A percentile compares a stretch with the other conserved stretches of the same genome.
phyloP scores from a whole-genome alignment of 2,797 vertebrate species.

The Bradypodion ventrale region DNA sequence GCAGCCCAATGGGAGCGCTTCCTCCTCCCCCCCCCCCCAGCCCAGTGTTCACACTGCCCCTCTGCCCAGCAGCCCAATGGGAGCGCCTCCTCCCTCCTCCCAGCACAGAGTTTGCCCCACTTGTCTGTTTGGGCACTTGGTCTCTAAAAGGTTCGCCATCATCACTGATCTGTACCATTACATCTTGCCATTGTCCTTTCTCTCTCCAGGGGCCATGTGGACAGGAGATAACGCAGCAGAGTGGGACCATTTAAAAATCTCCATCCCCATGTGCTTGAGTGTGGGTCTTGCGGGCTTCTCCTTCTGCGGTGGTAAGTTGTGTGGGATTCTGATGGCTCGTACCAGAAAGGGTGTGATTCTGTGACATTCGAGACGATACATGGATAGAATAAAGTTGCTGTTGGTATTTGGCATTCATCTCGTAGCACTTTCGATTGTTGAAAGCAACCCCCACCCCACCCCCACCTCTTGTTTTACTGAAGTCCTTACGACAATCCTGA shows the following conservation, averaged over 20 bases:
- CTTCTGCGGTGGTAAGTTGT: conserved; percentile 88
- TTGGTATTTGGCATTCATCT: not conserved
- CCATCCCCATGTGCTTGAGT: conserved; percentile 93
- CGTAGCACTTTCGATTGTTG: not conserved
- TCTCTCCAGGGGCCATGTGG: conserved; percentile 87
- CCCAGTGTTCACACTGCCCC: too few relatives aligned
- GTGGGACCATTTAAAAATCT: conserved; percentile 91
- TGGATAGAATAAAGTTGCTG: not conserved
- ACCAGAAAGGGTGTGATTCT: not conserved
- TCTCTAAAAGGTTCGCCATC: too few relatives aligned
- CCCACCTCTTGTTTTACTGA: not conserved
- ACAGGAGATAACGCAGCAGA: conserved; percentile 94
- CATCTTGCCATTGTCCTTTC: too few relatives aligned
- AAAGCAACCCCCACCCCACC: not conserved
- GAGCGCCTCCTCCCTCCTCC: too few relatives aligned
- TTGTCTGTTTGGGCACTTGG: too few relatives aligned
- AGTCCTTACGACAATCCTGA: not conserved
- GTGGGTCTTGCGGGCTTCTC: conserved; percentile 86
- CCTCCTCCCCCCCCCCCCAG: too few relatives aligned
- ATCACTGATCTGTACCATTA: too few relatives aligned
- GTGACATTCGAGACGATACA: not conserved
- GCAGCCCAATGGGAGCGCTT: too few relatives aligned
- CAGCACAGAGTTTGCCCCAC: too few relatives aligned
- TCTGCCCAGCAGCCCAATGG: too few relatives aligned
- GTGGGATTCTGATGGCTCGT: not conserved